phyloP scores from a whole-genome alignment of 1,140 invertebrate genomes.

The Lethrus apterus region DNA sequence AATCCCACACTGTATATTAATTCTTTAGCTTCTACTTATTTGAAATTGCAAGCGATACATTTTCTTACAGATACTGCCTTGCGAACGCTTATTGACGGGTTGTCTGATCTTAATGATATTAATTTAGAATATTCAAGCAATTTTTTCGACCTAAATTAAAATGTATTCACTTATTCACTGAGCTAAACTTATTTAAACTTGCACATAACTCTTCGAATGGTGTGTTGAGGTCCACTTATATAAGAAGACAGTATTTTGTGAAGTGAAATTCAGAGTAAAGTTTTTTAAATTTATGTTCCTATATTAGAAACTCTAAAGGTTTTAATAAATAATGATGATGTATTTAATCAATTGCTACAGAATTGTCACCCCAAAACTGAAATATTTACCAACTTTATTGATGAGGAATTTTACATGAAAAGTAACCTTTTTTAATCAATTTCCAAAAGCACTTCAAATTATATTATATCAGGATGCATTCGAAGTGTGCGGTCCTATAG shows the following conservation, averaged over 20 bases:
- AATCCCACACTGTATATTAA: too few species aligned
- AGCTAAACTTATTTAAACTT: constrained; percentile 1
- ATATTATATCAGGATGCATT: background rate
- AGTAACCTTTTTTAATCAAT: background rate
- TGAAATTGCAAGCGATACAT: constrained; percentile 1
- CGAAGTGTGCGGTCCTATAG: background rate
- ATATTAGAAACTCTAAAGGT: constrained; percentile 4
- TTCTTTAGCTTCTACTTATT: background rate
- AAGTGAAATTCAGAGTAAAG: background rate
- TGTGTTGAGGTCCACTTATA: background rate
- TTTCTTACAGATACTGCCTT: background rate
- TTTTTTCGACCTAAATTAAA: background rate
- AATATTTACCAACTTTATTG: background rate
- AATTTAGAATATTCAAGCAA: background rate
- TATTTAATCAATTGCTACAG: too few species aligned
- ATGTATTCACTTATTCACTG: background rate
- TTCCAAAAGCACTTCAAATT: background rate
- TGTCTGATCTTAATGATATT: background rate
- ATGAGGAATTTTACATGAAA: background rate
- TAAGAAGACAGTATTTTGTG: background rate
- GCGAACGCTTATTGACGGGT: background rate
- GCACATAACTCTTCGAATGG: background rate
- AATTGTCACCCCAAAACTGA: background rate
- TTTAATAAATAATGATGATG: background rate
- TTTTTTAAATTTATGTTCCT: background rate